Evolutionary conservation across 2,888 invertebrate species (phyloP).

Genomic region (Scaptomyza reducta): DNA sequence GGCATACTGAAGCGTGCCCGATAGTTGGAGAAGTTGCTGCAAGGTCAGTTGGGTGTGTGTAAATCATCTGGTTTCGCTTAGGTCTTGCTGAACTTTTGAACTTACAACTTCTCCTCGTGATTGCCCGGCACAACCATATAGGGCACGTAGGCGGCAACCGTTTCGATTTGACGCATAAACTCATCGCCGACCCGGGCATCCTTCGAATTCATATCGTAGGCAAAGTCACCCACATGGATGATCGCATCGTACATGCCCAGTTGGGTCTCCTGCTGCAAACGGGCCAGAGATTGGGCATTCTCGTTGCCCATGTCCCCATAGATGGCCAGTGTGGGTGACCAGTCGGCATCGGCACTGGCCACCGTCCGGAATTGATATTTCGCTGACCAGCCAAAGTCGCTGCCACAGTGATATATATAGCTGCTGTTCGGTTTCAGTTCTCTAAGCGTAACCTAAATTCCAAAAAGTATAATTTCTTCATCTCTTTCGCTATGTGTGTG

Average conservation of each 20-base stretch:
- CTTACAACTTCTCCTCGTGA: slow-evolving; percentile 93
- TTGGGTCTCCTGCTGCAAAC: slow-evolving; percentile 93
- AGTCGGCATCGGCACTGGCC: slow-evolving; percentile 87
- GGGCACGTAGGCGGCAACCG: slow-evolving; percentile 95
- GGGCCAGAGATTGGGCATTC: slow-evolving; percentile 93
- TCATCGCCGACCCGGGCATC: slow-evolving; percentile 94
- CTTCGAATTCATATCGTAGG: slow-evolving; percentile 95
- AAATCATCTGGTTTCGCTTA: neutral
- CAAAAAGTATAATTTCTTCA: slow-evolving; percentile 13
- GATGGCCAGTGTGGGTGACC: slow-evolving; percentile 93
- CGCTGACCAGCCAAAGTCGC: slow-evolving; percentile 92
- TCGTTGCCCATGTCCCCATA: slow-evolving; percentile 98
- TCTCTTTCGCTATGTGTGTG: neutral
- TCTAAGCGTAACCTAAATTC: slow-evolving; percentile 84
- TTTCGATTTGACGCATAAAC: slow-evolving; percentile 96
- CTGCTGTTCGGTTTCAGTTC: slow-evolving; percentile 87
- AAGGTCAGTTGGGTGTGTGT: slow-evolving; percentile 30
- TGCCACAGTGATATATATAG: slow-evolving; percentile 93
- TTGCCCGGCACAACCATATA: slow-evolving; percentile 97
- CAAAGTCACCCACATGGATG: slow-evolving; percentile 97
- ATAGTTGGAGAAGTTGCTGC: slow-evolving; percentile 97
- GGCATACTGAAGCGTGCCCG: slow-evolving; percentile 97
- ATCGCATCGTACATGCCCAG: slow-evolving; percentile 92
- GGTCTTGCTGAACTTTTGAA: slow-evolving; percentile 21
- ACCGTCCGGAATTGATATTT: slow-evolving; percentile 90